Evolutionary conservation across 2,797 vertebrate genomes (phyloP).

Genomic region (Gymnopithys bicolor): DNA sequence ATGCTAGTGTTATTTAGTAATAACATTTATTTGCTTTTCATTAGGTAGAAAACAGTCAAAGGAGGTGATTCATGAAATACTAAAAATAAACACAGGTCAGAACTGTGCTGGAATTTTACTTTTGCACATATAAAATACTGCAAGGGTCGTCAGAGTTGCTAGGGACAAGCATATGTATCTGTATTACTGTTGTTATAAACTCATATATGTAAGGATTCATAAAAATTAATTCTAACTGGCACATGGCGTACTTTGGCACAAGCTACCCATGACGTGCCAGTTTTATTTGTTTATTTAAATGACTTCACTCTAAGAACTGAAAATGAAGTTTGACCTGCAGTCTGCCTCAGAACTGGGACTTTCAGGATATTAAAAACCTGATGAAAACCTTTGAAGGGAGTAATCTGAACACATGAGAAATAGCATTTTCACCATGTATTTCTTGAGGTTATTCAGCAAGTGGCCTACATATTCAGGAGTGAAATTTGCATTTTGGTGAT

Average conservation of each 20-base stretch:
- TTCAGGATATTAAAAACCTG: conserved; percentile 55
- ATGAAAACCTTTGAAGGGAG: conserved; percentile 39
- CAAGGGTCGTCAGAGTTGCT: neutral
- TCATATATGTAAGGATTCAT: neutral
- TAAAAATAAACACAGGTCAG: conserved; percentile 47
- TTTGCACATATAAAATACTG: neutral
- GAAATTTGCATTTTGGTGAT: conserved; percentile 60
- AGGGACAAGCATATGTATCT: neutral
- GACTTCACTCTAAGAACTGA: conserved; percentile 51
- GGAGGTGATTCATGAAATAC: conserved; percentile 34
- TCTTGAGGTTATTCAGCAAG: conserved; percentile 58
- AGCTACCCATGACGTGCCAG: neutral
- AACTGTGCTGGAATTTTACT: neutral
- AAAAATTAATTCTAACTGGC: conserved; percentile 45
- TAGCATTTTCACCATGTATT: conserved; percentile 30
- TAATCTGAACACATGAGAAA: conserved; percentile 10
- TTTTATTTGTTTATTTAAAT: conserved; percentile 69
- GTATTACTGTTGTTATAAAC: neutral
- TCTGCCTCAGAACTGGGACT: conserved; percentile 20
- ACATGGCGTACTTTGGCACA: conserved; percentile 7
- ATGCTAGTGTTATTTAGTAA: conserved; percentile 56
- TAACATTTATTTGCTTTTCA: conserved; percentile 56
- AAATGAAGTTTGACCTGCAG: conserved; percentile 61
- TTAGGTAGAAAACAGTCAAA: conserved; percentile 59
- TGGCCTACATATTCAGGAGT: conserved; percentile 54